A percentile compares a stretch with the other conserved stretches of the same genome.
Conservation (phyloP, 2,113 vertebrate genomes). For the Mirza zaza region DNA sequence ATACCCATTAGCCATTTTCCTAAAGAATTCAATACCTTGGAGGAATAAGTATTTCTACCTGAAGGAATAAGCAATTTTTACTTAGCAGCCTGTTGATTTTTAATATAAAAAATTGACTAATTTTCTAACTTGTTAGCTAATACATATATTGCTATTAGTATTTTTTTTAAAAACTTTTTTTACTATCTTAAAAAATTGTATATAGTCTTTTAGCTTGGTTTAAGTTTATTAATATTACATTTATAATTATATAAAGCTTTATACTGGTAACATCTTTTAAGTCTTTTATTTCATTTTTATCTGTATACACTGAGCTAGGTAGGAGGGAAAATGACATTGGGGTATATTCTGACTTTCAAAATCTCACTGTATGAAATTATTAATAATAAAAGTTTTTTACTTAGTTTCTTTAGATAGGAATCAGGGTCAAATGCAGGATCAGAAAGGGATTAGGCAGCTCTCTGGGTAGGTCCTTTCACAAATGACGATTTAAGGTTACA, state of each 20-base stretch:
- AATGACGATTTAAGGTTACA: background rate
- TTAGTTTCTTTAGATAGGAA: background rate
- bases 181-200: background rate
- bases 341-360: background rate
- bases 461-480: background rate
- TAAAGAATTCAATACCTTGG: background rate
- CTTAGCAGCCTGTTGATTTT: slow-evolving; percentile 26
- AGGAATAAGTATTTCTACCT: background rate
- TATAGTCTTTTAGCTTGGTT: background rate
- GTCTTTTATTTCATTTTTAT: background rate
- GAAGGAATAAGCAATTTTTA: slow-evolving; percentile 24
- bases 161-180: background rate
- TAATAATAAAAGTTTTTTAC: background rate
- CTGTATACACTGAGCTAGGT: background rate
- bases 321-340: background rate
- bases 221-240: background rate
- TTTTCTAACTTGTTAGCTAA: slow-evolving; percentile 41
- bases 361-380: background rate
- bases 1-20: background rate
- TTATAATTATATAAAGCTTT: background rate
- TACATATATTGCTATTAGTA: background rate
- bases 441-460: background rate
- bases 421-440: background rate
- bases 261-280: background rate
- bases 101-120: background rate